Evolutionary conservation across 2,113 vertebrate genomes (phyloP).

Genomic region (Corythoichthys haematopterus): DNA sequence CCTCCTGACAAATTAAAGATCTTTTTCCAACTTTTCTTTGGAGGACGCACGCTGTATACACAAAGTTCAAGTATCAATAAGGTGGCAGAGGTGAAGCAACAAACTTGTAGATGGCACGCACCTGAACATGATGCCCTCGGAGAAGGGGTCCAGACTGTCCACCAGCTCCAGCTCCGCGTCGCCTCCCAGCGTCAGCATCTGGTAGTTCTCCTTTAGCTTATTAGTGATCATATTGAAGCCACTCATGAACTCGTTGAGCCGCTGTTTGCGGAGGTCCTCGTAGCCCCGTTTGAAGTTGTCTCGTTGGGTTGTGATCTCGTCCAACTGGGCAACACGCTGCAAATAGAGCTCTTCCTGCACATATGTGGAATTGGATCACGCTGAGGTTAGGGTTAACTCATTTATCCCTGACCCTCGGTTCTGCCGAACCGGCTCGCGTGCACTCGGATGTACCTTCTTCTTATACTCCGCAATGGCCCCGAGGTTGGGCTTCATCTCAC

Average conservation of each 20-base stretch:
- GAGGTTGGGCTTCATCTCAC: conserved; percentile 88
- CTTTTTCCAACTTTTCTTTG: conserved; percentile 99
- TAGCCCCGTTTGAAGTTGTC: conserved; percentile 83
- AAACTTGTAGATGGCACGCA: conserved; percentile 35
- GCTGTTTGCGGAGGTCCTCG: conserved; percentile 86
- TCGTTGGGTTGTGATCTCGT: conserved; percentile 83
- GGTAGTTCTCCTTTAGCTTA: conserved; percentile 98
- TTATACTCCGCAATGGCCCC: conserved; percentile 85
- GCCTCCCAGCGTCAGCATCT: conserved; percentile 94
- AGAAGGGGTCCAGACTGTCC: conserved; percentile 96
- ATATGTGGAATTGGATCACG: not conserved
- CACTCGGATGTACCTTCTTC: conserved; percentile 77
- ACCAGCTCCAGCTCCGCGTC: conserved; percentile 96
- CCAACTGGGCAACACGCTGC: conserved; percentile 86
- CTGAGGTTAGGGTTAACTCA: too few species aligned
- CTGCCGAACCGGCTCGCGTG: too few species aligned
- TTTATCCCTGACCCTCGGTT: too few species aligned
- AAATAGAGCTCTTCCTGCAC: conserved; percentile 89
- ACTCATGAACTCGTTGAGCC: conserved; percentile 95
- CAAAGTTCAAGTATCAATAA: not conserved
- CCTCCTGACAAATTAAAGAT: conserved; percentile 97
- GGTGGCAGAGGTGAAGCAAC: not conserved
- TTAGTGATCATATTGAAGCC: conserved; percentile 95
- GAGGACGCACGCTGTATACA: conserved; percentile 83
- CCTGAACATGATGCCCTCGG: conserved; percentile 97